Percentiles rank a stretch among this genome's conserved stretches.
Evolutionary conservation across 2,888 invertebrate species (phyloP).

Genomic region (Pterobdella sp.): DNA sequence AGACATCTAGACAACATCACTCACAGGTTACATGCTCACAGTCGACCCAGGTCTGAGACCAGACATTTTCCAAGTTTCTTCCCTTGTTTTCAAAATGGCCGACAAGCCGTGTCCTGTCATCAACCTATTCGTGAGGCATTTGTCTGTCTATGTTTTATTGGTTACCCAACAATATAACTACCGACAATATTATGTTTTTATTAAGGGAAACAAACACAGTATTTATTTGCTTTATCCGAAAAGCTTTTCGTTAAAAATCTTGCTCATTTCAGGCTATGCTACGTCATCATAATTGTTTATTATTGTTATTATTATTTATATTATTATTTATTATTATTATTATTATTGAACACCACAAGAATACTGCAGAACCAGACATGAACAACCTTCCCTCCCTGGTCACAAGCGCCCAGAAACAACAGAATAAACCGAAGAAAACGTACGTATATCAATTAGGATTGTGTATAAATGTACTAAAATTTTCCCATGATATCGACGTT

Average conservation of each 20-base stretch:
- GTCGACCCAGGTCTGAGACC: constrained; percentile 73
- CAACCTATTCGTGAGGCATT: constrained; percentile 66
- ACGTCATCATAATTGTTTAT: neutral
- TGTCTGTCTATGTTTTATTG: too few species aligned
- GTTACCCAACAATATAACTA: neutral
- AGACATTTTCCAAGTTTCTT: constrained; percentile 75
- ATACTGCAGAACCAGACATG: constrained; percentile 1
- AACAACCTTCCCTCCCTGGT: neutral
- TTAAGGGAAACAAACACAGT: neutral
- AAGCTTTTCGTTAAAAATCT: too few species aligned
- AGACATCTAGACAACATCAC: neutral
- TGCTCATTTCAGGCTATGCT: neutral
- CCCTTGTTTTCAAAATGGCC: constrained; percentile 63
- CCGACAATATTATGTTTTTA: neutral
- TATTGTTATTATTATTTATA: neutral
- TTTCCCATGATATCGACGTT: too few species aligned
- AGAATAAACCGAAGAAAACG: neutral
- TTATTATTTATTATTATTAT: neutral
- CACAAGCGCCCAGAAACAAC: neutral
- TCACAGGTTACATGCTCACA: constrained; percentile 70
- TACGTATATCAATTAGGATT: too few species aligned
- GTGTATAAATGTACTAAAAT: too few species aligned
- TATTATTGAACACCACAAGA: neutral
- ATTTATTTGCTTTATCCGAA: too few species aligned
- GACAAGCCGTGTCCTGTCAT: constrained; percentile 70